Evolutionary conservation across 2,113 vertebrate genomes (phyloP), one percentile per base, ranked within the genome.

Genomic region (Zosterops borbonicus): DNA sequence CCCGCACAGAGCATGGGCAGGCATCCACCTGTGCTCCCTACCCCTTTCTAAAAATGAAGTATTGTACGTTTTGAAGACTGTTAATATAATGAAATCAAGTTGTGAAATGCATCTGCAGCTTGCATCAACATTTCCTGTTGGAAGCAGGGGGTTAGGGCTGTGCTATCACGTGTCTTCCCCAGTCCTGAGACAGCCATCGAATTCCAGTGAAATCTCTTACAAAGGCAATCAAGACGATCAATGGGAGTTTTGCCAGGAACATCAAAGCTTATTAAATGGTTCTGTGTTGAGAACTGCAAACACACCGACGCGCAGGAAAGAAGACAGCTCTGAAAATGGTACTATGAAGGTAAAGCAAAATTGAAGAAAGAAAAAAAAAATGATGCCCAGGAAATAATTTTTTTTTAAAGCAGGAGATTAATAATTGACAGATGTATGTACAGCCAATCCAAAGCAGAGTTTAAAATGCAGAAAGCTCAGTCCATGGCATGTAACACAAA

Each of bases 171-270:
- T 42, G 37, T 65, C 77, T 77, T 42, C 69, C 13, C 3, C 71
- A 89, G 69, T 60, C 59, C 87, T 90, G 63, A 94, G 87, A 83
- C 93, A 90, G 85, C 91, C 88, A 89, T 65, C 3, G 22, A 82
- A 92, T 92, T 94, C 85, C 85, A 67, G 89, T 39, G 71, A 84
- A 80, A 69, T 55, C 68, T 94, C 90, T 91, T 90, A 86, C 75
- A 71, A 95, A 94, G 75, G 83, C 88, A 87, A 77, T 93, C 83
- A 69, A 53, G 71, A 25, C 4, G 11, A 84, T 89, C 93, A 58
- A 55, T 80, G 74, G 9, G 81, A 87, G 53, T 73, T 95, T 92
- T 95, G 41, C 83, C 58, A 33, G 56, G 33, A 62, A 87, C 80
- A 87, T 89, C 69, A 85, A 84, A 78, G 46, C 44, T 65, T 41